Conservation (phyloP, 2,113 vertebrate genomes). For the Sinocyclocheilus rhinocerous region DNA sequence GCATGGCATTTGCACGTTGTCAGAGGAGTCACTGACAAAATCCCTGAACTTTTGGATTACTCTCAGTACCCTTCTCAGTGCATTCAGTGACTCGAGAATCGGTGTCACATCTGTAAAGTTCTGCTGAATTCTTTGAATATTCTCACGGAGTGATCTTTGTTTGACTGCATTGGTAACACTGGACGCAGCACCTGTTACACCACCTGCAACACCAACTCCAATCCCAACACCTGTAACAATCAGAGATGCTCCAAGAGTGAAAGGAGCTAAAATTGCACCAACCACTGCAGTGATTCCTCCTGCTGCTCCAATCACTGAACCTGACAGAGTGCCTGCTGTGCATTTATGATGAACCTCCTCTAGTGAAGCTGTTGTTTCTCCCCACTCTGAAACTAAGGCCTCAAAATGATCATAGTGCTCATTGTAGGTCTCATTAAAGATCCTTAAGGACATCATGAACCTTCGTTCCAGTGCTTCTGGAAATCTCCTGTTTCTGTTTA, state of each 20-base stretch:
- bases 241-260: no score
- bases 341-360: slow-evolving; percentile 6
- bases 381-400: neutral
- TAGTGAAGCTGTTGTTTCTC: no score
- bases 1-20: neutral
- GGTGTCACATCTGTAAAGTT: neutral
- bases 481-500: neutral
- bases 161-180: no score
- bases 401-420: neutral
- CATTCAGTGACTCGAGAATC: neutral
- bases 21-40: neutral
- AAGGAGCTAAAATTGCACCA: no score
- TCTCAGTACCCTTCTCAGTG: neutral
- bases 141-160: no score
- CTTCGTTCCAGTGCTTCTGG: no score
- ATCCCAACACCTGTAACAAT: no score
- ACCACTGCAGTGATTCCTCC: slow-evolving; percentile 44
- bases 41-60: neutral
- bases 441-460: neutral
- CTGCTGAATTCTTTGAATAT: no score
- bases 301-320: slow-evolving; percentile 44
- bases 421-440: no score
- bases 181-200: no score
- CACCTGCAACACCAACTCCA: no score
- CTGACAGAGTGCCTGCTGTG: slow-evolving; percentile 49